phyloP scores from a whole-genome alignment of 2,888 invertebrate genomes.

The Isoperla grammatica region DNA sequence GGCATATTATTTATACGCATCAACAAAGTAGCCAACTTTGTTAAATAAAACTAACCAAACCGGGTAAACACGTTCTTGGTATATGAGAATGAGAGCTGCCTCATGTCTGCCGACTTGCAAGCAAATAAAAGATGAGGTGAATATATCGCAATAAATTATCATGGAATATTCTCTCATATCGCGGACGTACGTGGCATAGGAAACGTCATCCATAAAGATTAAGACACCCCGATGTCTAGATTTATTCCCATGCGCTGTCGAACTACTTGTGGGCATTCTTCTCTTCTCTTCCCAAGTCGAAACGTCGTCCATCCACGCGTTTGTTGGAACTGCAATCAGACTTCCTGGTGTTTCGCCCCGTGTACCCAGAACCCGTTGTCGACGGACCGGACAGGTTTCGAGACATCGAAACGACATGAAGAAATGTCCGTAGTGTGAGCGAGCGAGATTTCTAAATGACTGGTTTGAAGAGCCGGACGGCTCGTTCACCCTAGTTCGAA shows the following conservation, averaged over 20 bases:
- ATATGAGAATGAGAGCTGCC: not conserved
- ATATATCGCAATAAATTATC: no score
- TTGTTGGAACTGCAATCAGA: not conserved
- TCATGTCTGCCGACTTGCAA: no score
- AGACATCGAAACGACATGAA: not conserved
- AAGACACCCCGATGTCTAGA: no score
- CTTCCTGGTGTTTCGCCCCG: conserved; percentile 23
- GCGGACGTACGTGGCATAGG: no score
- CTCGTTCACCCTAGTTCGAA: not conserved
- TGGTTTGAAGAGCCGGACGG: conserved; percentile 6
- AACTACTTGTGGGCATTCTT: no score
- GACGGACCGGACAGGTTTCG: not conserved
- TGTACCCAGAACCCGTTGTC: conserved; percentile 19
- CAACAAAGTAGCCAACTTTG: conserved; percentile 11
- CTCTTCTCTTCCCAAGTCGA: no score
- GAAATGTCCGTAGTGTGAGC: not conserved
- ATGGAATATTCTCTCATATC: no score
- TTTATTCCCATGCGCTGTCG: no score
- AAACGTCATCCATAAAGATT: no score
- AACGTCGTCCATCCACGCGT: not conserved
- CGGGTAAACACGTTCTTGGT: conserved; percentile 17
- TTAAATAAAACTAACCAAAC: conserved; percentile 10
- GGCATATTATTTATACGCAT: conserved; percentile 3
- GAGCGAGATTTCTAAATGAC: conserved; percentile 13
- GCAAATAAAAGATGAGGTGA: no score